Percentiles rank a stretch among this genome's conserved stretches.
These are phyloP conservation scores for Nycticebus coucang DNA, from an alignment of 2,113 vertebrate species.

Conservation along the genomic window DNA sequence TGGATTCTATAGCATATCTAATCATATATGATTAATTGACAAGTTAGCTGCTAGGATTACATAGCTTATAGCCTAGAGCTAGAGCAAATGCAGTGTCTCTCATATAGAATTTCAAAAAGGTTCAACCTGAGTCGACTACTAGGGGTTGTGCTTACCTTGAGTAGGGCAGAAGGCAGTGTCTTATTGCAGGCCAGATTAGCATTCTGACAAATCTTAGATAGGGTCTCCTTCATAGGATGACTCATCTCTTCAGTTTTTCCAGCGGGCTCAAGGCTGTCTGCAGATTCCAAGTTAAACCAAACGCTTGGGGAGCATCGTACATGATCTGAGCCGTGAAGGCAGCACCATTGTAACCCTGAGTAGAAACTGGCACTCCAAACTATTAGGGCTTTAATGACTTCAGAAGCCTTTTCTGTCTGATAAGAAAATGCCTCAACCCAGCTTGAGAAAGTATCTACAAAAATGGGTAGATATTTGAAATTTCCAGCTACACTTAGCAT, in stretches of 20 bases:
- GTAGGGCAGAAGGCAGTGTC: background rate
- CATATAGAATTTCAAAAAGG: background rate
- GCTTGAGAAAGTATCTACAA: too few species aligned
- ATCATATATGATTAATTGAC: background rate
- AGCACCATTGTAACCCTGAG: background rate
- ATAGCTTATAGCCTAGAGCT: too few species aligned
- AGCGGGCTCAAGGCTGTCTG: background rate
- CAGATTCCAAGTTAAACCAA: background rate
- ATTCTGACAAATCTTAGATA: background rate
- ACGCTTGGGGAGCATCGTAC: background rate
- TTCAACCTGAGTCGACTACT: background rate
- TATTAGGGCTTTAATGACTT: too few species aligned
- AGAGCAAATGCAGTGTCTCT: too few species aligned
- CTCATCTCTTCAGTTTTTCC: background rate
- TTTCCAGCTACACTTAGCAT: too few species aligned
- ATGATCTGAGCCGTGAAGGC: background rate
- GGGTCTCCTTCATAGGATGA: background rate
- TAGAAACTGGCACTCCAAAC: background rate
- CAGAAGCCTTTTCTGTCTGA: too few species aligned
- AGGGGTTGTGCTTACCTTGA: background rate
- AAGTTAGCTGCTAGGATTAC: too few species aligned
- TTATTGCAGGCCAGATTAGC: background rate
- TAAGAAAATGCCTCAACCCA: too few species aligned
- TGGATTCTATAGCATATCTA: background rate
- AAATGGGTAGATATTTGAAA: too few species aligned